phyloP scores from a whole-genome alignment of 2,888 invertebrate species.

The Drymonia ruficornis region DNA sequence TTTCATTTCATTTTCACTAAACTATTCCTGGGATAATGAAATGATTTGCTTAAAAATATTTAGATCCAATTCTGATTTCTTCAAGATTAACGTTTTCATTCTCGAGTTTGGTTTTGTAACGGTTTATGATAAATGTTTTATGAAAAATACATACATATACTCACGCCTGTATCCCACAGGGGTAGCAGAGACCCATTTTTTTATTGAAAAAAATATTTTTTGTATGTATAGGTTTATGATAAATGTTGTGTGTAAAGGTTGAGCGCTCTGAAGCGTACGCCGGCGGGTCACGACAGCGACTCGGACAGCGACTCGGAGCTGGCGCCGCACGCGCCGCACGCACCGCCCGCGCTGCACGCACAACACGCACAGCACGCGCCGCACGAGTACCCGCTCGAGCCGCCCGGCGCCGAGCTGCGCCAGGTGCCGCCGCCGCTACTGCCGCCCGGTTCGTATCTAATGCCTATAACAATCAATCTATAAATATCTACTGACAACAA shows the following conservation, averaged over 20 bases:
- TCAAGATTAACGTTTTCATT: background rate
- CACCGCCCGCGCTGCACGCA: conserved; percentile 15
- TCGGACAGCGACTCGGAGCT: conserved; percentile 67
- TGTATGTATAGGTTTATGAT: background rate
- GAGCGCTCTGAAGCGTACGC: conserved; percentile 63
- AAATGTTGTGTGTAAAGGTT: conserved; percentile 44
- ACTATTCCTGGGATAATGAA: no score
- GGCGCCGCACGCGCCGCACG: conserved; percentile 18
- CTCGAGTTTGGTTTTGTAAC: background rate
- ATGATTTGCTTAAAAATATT: no score
- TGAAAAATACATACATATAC: no score
- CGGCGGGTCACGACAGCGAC: conserved; percentile 63
- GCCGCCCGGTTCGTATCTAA: conserved; percentile 54
- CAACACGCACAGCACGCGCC: conserved; percentile 19
- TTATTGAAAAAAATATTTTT: no score
- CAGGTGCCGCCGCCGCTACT: conserved; percentile 71
- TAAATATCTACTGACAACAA: no score
- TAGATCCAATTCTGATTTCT: background rate
- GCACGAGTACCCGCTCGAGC: conserved; percentile 62
- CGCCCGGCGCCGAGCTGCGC: conserved; percentile 69
- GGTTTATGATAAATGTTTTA: background rate
- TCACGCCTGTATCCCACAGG: no score
- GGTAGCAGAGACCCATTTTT: no score
- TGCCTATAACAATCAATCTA: no score
- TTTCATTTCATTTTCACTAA: no score